Base-by-base conservation (phyloP, 2,113 vertebrate genomes). In the Hippocampus barbouri region DNA sequence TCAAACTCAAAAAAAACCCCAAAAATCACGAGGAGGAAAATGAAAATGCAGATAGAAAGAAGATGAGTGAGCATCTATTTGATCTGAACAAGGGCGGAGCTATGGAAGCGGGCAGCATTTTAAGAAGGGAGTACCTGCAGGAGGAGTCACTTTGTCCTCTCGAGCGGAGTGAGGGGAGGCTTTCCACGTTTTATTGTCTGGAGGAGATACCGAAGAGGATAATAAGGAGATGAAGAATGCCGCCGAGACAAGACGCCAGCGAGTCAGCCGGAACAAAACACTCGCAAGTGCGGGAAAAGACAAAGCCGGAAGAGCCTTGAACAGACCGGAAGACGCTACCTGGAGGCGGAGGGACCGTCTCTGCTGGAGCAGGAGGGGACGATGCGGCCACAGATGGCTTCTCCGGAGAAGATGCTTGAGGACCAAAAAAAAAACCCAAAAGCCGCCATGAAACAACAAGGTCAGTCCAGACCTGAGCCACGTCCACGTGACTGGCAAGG, bases 321-420 rank as follows among this genome's bases (percentile, higher is more conserved):
- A 34, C 59, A 2, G 57, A 30, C 25, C 59, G 18, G 2, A 54
- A 65, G 18, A 47, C 54, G 68, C 65, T 82, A 82, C 80, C 80
- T 82, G 75, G 63, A 66, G 51, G 61, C 27, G 73, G 49, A 41
- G 73, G 11, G 2, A 51, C 65, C 34, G 62, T 76, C 20, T 65
- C 68, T 63, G 68, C 70, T 64, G 69, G 45, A 76, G 70, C 15
- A 70, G 57, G 9, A 67, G 49, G 38, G 23, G 64, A 27, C 62
- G 75, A 9, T 21, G 79, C 23, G 27, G 63, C 34, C 62, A 77
- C 75, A 5, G 81, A 54, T 67, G 74, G 83, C 73, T 79, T 86
- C 49, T 85, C 86, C 73, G 70, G 53, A 12, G 71, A 76, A 81
- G 75, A 76, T 2, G 78, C 82, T 82, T 75, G 79, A 21, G 56